phyloP scores from a whole-genome alignment of 2,888 invertebrate genomes.

The Theretra japonica region DNA sequence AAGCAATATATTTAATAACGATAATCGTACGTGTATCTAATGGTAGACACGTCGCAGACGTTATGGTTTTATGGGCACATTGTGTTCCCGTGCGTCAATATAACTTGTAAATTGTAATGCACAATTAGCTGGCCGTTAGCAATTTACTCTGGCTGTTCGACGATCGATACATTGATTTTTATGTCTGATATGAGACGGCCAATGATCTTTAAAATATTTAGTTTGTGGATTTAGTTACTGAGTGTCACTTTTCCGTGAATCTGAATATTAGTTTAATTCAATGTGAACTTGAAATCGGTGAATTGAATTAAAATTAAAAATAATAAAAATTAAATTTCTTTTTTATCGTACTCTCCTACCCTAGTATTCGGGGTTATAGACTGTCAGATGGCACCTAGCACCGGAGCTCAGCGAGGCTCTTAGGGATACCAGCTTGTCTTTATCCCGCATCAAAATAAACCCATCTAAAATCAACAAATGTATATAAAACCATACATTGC shows the following conservation, averaged over 20 bases:
- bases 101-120: conserved; percentile 31
- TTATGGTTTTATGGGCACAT: conserved; percentile 41
- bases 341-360: too few relatives aligned
- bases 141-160: conserved; percentile 19
- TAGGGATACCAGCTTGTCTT: too few relatives aligned
- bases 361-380: too few relatives aligned
- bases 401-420: too few relatives aligned
- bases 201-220: background rate
- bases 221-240: background rate
- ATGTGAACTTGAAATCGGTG: too few relatives aligned
- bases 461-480: too few relatives aligned
- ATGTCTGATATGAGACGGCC: background rate
- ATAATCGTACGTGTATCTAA: conserved; percentile 35
- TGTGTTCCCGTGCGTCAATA: conserved; percentile 40
- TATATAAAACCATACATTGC: too few relatives aligned
- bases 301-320: too few relatives aligned
- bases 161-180: background rate
- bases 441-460: too few relatives aligned
- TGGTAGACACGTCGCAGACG: conserved; percentile 40
- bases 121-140: conserved; percentile 21
- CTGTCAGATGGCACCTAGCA: too few relatives aligned
- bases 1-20: conserved; percentile 20
- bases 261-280: background rate
- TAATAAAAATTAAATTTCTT: too few relatives aligned
- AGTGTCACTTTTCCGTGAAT: background rate